Evolutionary conservation across 2,888 invertebrate genomes (phyloP).

Genomic region (Erebia ligea): DNA sequence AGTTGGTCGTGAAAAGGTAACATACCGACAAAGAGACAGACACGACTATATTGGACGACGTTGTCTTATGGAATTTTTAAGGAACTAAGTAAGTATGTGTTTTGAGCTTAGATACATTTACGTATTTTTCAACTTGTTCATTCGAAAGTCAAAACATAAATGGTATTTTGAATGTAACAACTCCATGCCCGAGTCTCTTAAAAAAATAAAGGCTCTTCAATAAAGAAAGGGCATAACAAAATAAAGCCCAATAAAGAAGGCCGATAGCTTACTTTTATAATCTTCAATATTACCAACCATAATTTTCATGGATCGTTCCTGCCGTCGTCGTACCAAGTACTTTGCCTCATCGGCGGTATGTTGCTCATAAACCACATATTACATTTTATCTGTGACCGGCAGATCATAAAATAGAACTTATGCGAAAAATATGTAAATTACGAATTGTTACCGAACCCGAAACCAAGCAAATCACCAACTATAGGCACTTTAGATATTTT

Average conservation of each 20-base stretch:
- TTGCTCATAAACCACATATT: constrained; percentile 65
- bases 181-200: neutral
- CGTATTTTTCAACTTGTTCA: neutral
- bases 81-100: no score
- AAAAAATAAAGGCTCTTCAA: constrained; percentile 23
- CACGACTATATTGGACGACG: no score
- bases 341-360: constrained; percentile 42
- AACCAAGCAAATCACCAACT: constrained; percentile 23
- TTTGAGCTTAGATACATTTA: no score
- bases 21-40: no score
- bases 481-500: constrained; percentile 21
- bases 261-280: constrained; percentile 43
- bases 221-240: constrained; percentile 37
- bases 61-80: no score
- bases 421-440: constrained; percentile 60
- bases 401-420: constrained; percentile 61
- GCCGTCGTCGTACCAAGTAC: constrained; percentile 39
- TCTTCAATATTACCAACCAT: constrained; percentile 47
- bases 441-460: constrained; percentile 46
- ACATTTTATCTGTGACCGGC: constrained; percentile 59
- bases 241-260: constrained; percentile 40
- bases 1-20: no score
- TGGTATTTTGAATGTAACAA: neutral
- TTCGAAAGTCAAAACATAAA: neutral
- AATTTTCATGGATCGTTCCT: constrained; percentile 63